Conservation (phyloP, 2,888 invertebrate genomes). For the Metallyticus violacea region DNA sequence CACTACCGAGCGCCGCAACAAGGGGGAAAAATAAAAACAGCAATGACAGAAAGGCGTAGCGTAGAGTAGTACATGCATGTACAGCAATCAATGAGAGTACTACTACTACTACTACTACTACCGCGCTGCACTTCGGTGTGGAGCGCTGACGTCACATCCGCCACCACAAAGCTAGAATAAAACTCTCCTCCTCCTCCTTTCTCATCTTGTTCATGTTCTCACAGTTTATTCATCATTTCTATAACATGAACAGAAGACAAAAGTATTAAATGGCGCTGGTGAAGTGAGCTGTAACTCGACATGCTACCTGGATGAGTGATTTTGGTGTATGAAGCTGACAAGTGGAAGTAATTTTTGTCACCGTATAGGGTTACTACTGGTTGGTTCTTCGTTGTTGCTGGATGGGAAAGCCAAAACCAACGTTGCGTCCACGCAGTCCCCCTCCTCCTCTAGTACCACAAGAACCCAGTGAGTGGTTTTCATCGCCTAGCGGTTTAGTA, state of each 20-base stretch:
- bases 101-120: neutral
- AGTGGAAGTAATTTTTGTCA: neutral
- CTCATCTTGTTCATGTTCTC: too few relatives aligned
- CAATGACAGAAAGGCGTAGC: neutral
- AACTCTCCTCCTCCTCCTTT: neutral
- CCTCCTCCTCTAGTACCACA: too few relatives aligned
- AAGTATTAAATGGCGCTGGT: neutral
- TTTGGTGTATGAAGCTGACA: neutral
- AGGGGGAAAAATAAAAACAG: neutral
- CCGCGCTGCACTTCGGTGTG: too few relatives aligned
- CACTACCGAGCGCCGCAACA: neutral
- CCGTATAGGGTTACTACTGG: neutral
- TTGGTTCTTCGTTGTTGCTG: neutral
- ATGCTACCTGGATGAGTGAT: neutral
- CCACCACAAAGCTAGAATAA: neutral
- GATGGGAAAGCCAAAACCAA: neutral
- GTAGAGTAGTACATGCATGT: neutral
- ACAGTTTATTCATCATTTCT: neutral
- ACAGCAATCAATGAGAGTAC: constrained; percentile 1
- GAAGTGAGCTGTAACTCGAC: neutral
- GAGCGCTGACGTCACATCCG: neutral
- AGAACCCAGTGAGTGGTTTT: too few relatives aligned
- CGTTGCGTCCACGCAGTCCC: too few relatives aligned
- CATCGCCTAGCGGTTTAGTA: neutral
- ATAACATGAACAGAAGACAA: neutral